Evolutionary conservation across 2,888 invertebrate species (phyloP), one percentile per base, ranked within the genome.

Genomic region (Agrilus mali): DNA sequence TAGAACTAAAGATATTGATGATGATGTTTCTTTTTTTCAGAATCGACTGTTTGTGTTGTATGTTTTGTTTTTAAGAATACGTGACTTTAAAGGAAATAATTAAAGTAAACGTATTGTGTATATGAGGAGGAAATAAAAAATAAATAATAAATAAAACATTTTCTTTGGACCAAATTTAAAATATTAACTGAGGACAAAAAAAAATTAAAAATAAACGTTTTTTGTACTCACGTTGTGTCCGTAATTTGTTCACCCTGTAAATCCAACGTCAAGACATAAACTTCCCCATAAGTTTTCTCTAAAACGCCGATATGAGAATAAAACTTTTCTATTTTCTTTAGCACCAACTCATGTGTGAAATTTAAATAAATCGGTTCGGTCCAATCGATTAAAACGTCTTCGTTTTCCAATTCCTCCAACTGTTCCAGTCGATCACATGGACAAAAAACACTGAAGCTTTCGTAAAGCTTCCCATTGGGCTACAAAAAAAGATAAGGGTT

Each of bases 361-460:
- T 88, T 88, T 70, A 88, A 77, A 75, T 83, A 88, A 69, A 88
- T 67, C 42, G 86, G 86, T 65, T 77, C 77, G 47, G 77, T 74
- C 78, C 87, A 85, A 68, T 87, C 83, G 54, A 88, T 75, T 53
- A 88, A 73, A 38, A 80, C 65, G 67, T 86, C 83, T 66, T 88
- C 88, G 48, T 80, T 75, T 50, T 80, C 78, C 59, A 88, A 67
- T 52, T 86, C 67, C 55, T 79, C 76, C 56, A 88, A 74, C 52
- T 77, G 68, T 55, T 86, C 84, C 54, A 86, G 71, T 51, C 78
- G 76, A 60, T 81, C 79, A 59, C 80, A 78, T 41, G 88, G 87
- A 67, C 86, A 87, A 70, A 88, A 88, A 49, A 86, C 82, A 52
- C 85, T 83, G 64, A 88, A 82, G 64, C 86, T 86, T 66, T 86